Evolutionary conservation across 2,888 invertebrate species (phyloP).

Genomic region (Lepidonotus clava): DNA sequence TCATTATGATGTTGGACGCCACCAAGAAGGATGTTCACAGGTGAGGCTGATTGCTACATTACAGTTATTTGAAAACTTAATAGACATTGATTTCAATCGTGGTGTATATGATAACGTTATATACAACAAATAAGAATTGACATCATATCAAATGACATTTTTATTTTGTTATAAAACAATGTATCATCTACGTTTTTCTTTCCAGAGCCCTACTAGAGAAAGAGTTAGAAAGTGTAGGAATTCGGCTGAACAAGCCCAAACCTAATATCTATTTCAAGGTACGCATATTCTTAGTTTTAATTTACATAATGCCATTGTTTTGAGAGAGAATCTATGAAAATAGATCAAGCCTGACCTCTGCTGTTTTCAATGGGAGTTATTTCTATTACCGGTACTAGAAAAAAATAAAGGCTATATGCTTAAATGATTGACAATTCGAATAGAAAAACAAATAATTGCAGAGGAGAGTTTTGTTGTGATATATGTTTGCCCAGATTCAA

Average conservation of each 20-base stretch:
- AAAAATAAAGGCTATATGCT: too few relatives aligned
- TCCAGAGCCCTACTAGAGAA: conserved; percentile 90
- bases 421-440: too few relatives aligned
- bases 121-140: too few relatives aligned
- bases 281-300: neutral
- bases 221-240: conserved; percentile 98
- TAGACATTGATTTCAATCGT: neutral
- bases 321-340: neutral
- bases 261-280: conserved; percentile 99
- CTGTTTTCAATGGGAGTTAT: too few relatives aligned
- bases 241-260: conserved; percentile 95
- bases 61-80: neutral
- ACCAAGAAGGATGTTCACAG: conserved; percentile 97
- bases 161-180: neutral
- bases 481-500: too few relatives aligned
- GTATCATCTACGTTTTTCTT: conserved; percentile 26
- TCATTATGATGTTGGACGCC: conserved; percentile 99
- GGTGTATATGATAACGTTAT: too few relatives aligned
- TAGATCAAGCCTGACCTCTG: too few relatives aligned
- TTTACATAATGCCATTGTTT: neutral
- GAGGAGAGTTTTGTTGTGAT: too few relatives aligned
- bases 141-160: neutral
- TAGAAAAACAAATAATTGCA: too few relatives aligned
- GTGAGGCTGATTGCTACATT: conserved; percentile 67
- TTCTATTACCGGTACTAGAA: too few relatives aligned